Base-by-base conservation (phyloP, 1,140 invertebrate genomes). In the Melanaphis sacchari region DNA sequence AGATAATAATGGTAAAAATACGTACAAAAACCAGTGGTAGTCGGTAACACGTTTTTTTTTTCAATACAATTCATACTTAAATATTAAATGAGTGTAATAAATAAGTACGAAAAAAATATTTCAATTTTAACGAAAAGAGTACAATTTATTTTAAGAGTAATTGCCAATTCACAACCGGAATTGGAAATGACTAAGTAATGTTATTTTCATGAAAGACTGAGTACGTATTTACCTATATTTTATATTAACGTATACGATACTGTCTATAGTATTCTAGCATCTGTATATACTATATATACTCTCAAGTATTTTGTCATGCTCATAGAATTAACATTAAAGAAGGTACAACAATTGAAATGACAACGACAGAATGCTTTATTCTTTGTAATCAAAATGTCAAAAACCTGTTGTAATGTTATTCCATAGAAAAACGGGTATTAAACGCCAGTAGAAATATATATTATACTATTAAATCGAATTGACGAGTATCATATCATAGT, bases 361-460 rank as follows among this genome's bases (percentile, higher is more conserved):
- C 36, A 59, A 59, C 38, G 26, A 36, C 11, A 59, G n/a, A 90
- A 59, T 90, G 52, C 24, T 90, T 52, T 90, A 89, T 89, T 89
- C n/a, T 22, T 90, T 24, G 59, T 26, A 90, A 90, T 90, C 88
- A 90, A 38, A 54, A 54, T 26, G 24, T 59, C 36, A 59, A 59
- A 89, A 89, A 52, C 22, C 22, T 49, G 87, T 89, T 49, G 52
- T 36, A 88, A 49, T 87, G 41, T 26, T 46, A n/a, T 46, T 46
- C n/a, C 41, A 87, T 87, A 88, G 15, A 76, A 49, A 46, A 49
- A 88, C 46, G 8, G 15, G 38, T 66, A 31, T 91, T 43, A 59
- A 66, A 91, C n/a, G 31, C 21, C 43, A 49, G 18, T 46, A 88
- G 36, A 46, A 18, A 18, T 87, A 46, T 76, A 76, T 36, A 52